phyloP scores from a whole-genome alignment of 2,888 invertebrate species.

The Athrips mouffetella region DNA sequence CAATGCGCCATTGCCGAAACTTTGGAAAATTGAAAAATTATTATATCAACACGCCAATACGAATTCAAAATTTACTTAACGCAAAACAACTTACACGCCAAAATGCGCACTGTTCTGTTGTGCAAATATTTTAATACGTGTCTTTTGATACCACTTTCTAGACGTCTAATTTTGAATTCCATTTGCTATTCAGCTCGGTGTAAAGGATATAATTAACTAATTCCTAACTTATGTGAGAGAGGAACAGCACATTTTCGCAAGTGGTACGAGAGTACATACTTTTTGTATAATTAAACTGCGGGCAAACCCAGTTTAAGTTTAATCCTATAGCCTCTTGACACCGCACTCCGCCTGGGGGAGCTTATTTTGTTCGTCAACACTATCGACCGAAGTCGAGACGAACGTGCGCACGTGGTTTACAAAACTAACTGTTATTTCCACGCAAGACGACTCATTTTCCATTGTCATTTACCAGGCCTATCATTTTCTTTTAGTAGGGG shows the following conservation, averaged over 20 bases:
- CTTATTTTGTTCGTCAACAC: slow-evolving; percentile 77
- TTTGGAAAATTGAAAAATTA: slow-evolving; percentile 42
- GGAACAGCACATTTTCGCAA: slow-evolving; percentile 57
- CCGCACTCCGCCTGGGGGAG: slow-evolving; percentile 60
- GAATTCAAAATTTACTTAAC: slow-evolving; percentile 29
- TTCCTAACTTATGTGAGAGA: slow-evolving; percentile 60
- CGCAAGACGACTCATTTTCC: slow-evolving; percentile 52
- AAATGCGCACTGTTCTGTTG: slow-evolving; percentile 2
- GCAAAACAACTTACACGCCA: slow-evolving; percentile 22
- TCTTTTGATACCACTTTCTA: slow-evolving; percentile 47
- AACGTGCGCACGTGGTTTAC: slow-evolving; percentile 56
- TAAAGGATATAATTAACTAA: slow-evolving; percentile 68
- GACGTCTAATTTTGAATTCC: slow-evolving; percentile 60
- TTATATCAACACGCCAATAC: slow-evolving; percentile 33
- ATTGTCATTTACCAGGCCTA: slow-evolving; percentile 34
- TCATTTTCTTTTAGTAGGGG: slow-evolving; percentile 46
- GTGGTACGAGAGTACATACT: slow-evolving; percentile 59
- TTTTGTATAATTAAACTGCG: slow-evolving; percentile 77
- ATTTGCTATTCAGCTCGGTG: slow-evolving; percentile 53
- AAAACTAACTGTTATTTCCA: slow-evolving; percentile 53
- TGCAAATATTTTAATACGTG: slow-evolving; percentile 10
- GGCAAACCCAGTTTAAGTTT: slow-evolving; percentile 76
- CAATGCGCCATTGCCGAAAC: slow-evolving; percentile 52
- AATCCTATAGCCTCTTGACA: slow-evolving; percentile 78
- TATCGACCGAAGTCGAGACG: slow-evolving; percentile 70